Base-by-base conservation (phyloP, 2,113 vertebrate species). In the Prolemur simus region DNA sequence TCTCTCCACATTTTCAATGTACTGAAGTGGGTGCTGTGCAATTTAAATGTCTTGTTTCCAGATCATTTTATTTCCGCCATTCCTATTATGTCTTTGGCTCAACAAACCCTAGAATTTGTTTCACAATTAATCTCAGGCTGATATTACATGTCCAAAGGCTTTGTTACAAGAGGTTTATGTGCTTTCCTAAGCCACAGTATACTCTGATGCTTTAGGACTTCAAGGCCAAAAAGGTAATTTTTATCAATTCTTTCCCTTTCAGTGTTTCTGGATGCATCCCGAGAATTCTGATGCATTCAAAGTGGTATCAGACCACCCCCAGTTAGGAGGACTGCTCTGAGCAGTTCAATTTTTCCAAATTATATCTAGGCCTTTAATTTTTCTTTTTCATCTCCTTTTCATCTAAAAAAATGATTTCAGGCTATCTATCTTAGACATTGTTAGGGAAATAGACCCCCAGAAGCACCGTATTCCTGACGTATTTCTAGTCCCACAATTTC, bases 41-140 rank as follows among this genome's bases (percentile, higher is more conserved):
- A 90, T 95, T 96, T 96, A 97, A 97, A 94, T 97, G 91, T 92
- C 94, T 97, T 92, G 95, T 96, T 94, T 97, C 77, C 88, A 97
- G 76, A 96, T 97, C 76, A 94, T 92, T 94, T 95, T 97, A 93
- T 96, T 96, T 97, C 90, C 29, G 34, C 96, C 93, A 93, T 90
- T 91, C 25, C 54, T 92, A 25, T 93, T 97, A 96, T 66, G 92
- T 92, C 84, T 97, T 96, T 97, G 87, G 60, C 97, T 95, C 91
- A 94, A 45, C 39, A 97, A 90, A 94, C 68, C 87, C 92, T 94
- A 97, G 85, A 94, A 95, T 96, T 96, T 96, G 92, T 92, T 96
- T 97, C n/a, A 93, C 81, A 97, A 94, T 96, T 97, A 94, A 96
- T 96, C 96, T 95, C 64, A 94, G 45, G 83, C 90, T 96, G 88